These are phyloP conservation scores for Megalopta genalis DNA, from an alignment of 1,140 invertebrate genomes.

Conservation along the genomic window DNA sequence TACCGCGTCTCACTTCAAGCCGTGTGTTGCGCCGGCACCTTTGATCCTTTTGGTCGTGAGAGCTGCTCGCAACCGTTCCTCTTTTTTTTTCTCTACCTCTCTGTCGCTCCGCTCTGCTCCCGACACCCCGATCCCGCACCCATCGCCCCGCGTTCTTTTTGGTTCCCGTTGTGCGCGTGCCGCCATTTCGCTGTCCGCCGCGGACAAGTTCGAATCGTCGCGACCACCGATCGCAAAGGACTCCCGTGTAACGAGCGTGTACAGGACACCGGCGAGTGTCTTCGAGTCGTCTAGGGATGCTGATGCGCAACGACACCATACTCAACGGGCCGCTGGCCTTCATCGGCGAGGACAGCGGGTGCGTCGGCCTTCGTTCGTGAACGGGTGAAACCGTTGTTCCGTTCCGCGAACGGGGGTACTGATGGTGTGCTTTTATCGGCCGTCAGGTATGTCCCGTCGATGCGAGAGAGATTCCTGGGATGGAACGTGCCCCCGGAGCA, in stretches of 20 bases:
- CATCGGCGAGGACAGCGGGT: conserved; percentile 64
- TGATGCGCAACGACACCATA: conserved; percentile 71
- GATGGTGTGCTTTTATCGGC: not conserved
- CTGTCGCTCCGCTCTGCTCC: too few relatives aligned
- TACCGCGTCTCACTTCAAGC: conserved; percentile 78
- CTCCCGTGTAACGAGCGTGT: conserved; percentile 17
- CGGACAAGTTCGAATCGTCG: not conserved
- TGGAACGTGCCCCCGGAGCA: conserved; percentile 87
- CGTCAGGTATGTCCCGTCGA: conserved; percentile 59
- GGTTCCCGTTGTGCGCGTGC: too few relatives aligned
- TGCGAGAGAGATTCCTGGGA: conserved; percentile 80
- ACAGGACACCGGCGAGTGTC: not conserved
- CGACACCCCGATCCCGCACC: too few relatives aligned
- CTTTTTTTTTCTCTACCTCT: not conserved
- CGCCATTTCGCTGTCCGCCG: too few relatives aligned
- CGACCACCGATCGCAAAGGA: not conserved
- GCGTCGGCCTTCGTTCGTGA: conserved; percentile 13
- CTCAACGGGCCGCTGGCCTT: conserved; percentile 72
- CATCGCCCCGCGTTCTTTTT: too few relatives aligned
- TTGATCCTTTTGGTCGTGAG: conserved; percentile 5
- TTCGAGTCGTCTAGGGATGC: conserved; percentile 45
- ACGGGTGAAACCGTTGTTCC: too few relatives aligned
- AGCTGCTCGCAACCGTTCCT: not conserved
- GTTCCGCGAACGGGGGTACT: too few relatives aligned
- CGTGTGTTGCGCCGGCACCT: conserved; percentile 26